These are phyloP conservation scores for Vombatus ursinus DNA, from an alignment of 2,113 vertebrate species.

Conservation along the genomic window DNA sequence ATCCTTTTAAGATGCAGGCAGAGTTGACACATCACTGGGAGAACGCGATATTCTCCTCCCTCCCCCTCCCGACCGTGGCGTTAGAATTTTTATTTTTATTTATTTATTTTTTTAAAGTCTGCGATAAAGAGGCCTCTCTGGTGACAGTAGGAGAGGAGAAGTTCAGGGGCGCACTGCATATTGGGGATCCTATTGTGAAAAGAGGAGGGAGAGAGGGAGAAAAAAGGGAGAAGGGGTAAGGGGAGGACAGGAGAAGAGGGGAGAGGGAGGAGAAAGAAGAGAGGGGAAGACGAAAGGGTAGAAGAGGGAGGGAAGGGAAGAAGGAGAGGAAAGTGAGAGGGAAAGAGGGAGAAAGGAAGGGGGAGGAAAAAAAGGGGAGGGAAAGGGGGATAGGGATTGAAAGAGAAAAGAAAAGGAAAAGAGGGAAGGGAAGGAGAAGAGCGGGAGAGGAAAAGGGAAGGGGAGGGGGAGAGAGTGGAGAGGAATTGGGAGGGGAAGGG, in stretches of 20 bases:
- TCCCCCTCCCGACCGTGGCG: fast-evolving
- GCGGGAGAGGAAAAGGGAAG: background rate
- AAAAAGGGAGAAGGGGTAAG: no score
- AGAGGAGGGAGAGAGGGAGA: no score
- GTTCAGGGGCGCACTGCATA: fast-evolving
- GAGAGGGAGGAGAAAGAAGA: background rate
- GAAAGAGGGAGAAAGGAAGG: background rate
- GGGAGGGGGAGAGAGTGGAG: background rate
- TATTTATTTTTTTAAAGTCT: background rate
- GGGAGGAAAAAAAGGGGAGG: background rate
- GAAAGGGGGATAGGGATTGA: background rate
- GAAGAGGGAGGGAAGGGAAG: background rate
- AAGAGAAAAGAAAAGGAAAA: background rate
- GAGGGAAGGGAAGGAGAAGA: background rate
- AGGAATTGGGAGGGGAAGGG: background rate
- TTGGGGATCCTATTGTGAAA: background rate
- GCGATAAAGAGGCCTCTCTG: background rate
- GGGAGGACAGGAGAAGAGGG: background rate
- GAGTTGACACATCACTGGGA: background rate
- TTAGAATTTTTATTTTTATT: background rate
- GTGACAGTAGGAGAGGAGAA: background rate
- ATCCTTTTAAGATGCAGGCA: background rate
- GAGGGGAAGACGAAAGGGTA: background rate
- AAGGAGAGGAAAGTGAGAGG: background rate
- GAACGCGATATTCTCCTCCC: background rate